Percentiles rank a stretch among this genome's conserved stretches.
Conservation (phyloP, 2,888 invertebrate species). For the Ceratothoa steindachneri region DNA sequence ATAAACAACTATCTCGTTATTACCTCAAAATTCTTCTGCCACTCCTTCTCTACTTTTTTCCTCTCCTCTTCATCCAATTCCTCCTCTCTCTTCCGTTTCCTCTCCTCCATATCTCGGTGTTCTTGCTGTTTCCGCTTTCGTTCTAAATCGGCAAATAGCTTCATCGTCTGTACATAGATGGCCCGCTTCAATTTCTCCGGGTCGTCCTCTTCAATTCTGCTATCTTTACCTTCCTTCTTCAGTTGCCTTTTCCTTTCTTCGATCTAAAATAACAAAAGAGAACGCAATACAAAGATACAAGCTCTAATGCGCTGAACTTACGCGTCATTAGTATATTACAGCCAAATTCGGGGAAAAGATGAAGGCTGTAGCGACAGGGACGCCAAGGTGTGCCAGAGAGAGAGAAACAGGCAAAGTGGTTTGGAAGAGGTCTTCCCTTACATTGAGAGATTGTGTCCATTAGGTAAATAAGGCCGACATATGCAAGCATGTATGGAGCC, state of each 20-base stretch:
- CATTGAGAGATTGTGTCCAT: too few relatives aligned
- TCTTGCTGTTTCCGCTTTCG: slow-evolving; percentile 80
- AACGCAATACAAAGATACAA: neutral
- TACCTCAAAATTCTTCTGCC: slow-evolving; percentile 97
- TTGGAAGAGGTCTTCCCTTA: too few relatives aligned
- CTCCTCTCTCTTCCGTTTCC: slow-evolving; percentile 87
- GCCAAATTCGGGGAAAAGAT: slow-evolving; percentile 60
- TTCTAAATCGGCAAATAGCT: slow-evolving; percentile 93
- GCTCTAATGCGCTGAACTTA: too few relatives aligned
- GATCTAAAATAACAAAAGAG: slow-evolving; percentile 60
- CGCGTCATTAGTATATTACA: neutral
- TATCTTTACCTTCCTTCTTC: slow-evolving; percentile 69
- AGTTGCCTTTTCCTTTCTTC: slow-evolving; percentile 88
- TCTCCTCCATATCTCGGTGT: slow-evolving; percentile 70
- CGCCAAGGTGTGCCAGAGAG: too few relatives aligned
- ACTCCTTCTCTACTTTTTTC: slow-evolving; percentile 83
- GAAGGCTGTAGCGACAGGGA: neutral
- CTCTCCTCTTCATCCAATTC: slow-evolving; percentile 90
- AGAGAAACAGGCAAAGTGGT: too few relatives aligned
- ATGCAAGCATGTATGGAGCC: too few relatives aligned
- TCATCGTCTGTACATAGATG: slow-evolving; percentile 97
- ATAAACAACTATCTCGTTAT: too few relatives aligned
- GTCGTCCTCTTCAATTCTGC: slow-evolving; percentile 68
- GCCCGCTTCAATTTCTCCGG: slow-evolving; percentile 69
- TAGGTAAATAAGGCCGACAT: too few relatives aligned